A percentile compares a stretch with the other conserved stretches of the same genome.
These are phyloP conservation scores for Ptyas mucosa DNA, from an alignment of 2,113 vertebrate genomes.

Conservation along the genomic window DNA sequence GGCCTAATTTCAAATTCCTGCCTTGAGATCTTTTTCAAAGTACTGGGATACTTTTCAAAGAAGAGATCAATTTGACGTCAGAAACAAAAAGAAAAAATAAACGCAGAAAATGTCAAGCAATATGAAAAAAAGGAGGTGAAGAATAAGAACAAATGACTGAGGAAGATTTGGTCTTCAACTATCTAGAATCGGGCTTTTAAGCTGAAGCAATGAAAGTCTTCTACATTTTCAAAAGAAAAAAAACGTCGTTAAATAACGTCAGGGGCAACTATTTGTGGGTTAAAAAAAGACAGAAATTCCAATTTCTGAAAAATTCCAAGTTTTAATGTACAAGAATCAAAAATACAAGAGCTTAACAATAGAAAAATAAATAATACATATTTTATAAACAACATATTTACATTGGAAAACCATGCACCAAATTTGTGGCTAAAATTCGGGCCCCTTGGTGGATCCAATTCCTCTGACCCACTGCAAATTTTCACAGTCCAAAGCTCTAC, in stretches of 20 bases:
- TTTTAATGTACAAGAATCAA: conserved; percentile 69
- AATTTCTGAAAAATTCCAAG: conserved; percentile 67
- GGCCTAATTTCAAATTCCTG: background rate
- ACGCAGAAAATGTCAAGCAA: background rate
- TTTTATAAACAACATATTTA: conserved; percentile 98
- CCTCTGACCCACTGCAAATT: conserved; percentile 41
- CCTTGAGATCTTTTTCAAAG: background rate
- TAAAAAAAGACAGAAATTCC: background rate
- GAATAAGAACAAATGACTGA: background rate
- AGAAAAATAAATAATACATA: conserved; percentile 98
- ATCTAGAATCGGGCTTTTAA: background rate
- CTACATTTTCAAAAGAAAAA: background rate
- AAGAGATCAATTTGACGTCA: background rate
- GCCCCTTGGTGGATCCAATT: conserved; percentile 38
- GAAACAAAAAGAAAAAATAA: background rate
- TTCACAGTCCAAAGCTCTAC: too few species aligned
- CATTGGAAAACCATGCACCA: conserved; percentile 53
- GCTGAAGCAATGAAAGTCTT: background rate
- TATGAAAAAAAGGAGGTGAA: background rate
- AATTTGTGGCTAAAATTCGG: conserved; percentile 37
- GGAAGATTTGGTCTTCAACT: background rate
- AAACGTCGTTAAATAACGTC: background rate
- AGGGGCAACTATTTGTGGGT: background rate
- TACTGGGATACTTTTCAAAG: background rate
- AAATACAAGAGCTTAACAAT: conserved; percentile 75